Base-by-base conservation (phyloP, 2,113 vertebrate genomes). In the Colaptes auratus region DNA sequence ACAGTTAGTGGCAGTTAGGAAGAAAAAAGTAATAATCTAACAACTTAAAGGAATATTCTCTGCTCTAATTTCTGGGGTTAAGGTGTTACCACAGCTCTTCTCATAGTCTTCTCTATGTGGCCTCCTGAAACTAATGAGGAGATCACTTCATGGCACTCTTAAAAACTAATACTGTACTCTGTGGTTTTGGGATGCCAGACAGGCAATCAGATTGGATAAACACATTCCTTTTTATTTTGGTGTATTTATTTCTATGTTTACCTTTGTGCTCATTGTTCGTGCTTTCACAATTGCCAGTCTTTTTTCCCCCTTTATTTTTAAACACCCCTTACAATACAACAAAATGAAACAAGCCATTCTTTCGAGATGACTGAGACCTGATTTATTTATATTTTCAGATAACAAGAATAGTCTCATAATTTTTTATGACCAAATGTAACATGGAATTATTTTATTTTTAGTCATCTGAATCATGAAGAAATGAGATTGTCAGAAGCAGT, bases 1-100 rank as follows among this genome's bases (percentile, higher is more conserved):
- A 79, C 74, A 55, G 95, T 96, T 96, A 78, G 82, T 9, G 80
- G 56, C 92, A 77, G 96, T 92, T 96, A 88, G 44, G 53, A 58
- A 79, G 36, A 18, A 65, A 31, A 59, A 85, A 27, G 14, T 65
- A n/a, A 76, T 55, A 20, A 30, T 65, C 24, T 33, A 80, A 2
- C 36, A 85, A 90, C 86, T 94, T 83, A 86, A 84, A 66, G 39
- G 8, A 4, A 19, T 71, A 67, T 2, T 74, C n/a, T 72, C 36
- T 86, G 71, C 64, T 80, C 42, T 72, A 15, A 30, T 81, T 89
- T 86, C 35, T 77, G 61, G 48, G 20, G 19, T 90, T 80, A 11
- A n/a, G 0, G 1, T 55, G 9, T 88, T 84, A 31, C 28, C 25
- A 4, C 19, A 80, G 30, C 52, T 63, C 24, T 70, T 89, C 52